Conservation (phyloP, 2,888 invertebrate species). For the Bruchidius siliquastri region DNA sequence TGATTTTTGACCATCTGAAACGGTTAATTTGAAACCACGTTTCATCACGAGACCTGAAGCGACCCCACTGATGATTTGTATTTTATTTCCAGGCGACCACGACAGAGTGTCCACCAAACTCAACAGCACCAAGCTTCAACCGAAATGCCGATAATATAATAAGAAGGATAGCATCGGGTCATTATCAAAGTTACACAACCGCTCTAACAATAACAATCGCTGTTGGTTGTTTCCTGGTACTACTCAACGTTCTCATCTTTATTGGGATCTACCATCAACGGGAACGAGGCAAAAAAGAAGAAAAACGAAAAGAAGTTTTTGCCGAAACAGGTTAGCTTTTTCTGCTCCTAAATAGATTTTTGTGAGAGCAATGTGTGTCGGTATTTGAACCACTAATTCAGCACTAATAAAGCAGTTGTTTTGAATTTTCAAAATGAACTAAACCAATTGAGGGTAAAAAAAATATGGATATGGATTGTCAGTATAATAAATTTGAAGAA, state of each 20-base stretch:
- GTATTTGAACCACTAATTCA: too few species aligned
- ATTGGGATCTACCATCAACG: conserved; percentile 85
- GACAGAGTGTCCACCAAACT: conserved; percentile 73
- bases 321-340: conserved; percentile 58
- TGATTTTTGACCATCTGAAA: too few species aligned
- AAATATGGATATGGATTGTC: too few species aligned
- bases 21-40: too few species aligned
- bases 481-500: too few species aligned
- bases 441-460: too few species aligned
- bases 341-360: background rate
- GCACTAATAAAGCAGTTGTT: too few species aligned
- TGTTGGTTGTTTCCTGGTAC: conserved; percentile 75
- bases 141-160: conserved; percentile 62
- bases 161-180: conserved; percentile 72
- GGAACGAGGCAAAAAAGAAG: conserved; percentile 54
- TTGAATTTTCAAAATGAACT: too few species aligned
- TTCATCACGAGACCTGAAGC: too few species aligned
- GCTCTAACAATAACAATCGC: conserved; percentile 84
- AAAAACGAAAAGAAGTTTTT: conserved; percentile 62
- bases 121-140: conserved; percentile 47
- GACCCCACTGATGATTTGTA: too few species aligned
- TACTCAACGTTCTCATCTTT: conserved; percentile 80
- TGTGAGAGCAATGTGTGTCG: too few species aligned
- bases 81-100: conserved; percentile 46
- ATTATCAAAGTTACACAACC: conserved; percentile 84